phyloP scores from a whole-genome alignment of 2,797 vertebrate species.

The Sebastes minor region DNA sequence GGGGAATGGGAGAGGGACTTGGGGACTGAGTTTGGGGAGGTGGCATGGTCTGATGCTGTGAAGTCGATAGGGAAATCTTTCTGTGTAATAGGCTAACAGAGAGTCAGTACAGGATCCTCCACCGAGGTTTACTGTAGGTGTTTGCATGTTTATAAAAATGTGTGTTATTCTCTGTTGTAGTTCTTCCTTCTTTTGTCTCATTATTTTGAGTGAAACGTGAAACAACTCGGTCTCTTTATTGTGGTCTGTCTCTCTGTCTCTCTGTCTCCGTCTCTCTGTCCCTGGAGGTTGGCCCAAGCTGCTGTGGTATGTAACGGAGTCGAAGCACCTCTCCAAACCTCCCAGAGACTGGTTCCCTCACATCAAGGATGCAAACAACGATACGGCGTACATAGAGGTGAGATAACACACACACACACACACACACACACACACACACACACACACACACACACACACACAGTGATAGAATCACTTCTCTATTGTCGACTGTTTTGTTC shows the following conservation, averaged over 20 bases:
- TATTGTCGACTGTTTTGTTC: no score
- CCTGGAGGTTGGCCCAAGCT: conserved; percentile 93
- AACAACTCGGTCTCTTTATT: not conserved
- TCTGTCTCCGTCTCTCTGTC: no score
- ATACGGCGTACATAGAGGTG: conserved; percentile 99
- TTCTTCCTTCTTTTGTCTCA: no score
- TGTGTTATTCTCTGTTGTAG: not conserved
- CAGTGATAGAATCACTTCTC: no score
- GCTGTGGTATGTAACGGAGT: conserved; percentile 98
- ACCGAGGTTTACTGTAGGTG: not conserved
- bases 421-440: no score
- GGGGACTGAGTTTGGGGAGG: not conserved
- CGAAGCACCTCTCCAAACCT: conserved; percentile 96
- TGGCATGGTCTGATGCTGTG: not conserved
- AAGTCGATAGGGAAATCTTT: not conserved
- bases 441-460: no score
- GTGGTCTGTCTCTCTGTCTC: no score
- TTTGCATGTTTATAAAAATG: not conserved
- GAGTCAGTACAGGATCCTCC: not conserved
- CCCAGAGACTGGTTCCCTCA: conserved; percentile 99
- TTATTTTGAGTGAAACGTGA: no score
- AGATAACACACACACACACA: not conserved
- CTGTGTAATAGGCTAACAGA: not conserved
- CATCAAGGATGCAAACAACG: conserved; percentile 98
- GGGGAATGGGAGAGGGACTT: not conserved